Evolutionary conservation across 2,797 vertebrate species (phyloP), one percentile per base, ranked within the genome.

Genomic region (Hippoglossus hippoglossus): DNA sequence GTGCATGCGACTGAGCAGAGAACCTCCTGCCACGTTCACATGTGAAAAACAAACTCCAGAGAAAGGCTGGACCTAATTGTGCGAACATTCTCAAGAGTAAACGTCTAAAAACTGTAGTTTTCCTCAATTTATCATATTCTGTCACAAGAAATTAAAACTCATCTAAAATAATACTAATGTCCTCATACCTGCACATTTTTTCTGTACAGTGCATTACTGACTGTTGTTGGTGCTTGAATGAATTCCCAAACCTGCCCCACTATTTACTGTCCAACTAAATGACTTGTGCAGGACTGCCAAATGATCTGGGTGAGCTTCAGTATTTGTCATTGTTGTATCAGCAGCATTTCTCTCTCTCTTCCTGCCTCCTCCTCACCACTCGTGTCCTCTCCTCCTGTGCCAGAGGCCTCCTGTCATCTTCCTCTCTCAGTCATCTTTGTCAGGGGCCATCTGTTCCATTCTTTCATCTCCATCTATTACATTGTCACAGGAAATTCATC

Each of bases 231-330:
- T 6, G 16, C 41, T 44, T 44, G 16, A 44, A 44, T 44, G 15
- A 5, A 15, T 44, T 18, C 13, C 41, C 41, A 44, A 13, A 5
- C 41, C 0, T 21, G 2, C 15, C 21, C 16, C 22, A 19, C 46
- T 19, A 21, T 50, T 56, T 1, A 46, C 3, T 49, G 8, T 69
- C 28, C 47, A 10, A 15, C 10, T 22, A 21, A 58, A 51, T 53
- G 39, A 56, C 67, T 73, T 68, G 50, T 62, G 46, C 71, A 67
- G 58, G 50, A 64, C 77, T 84, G 63, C 76, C 19, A 31, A 71
- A 79, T 86, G 77, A 70, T 86, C 77, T 85, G 66, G 82, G 76
- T 84, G 72, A 67, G 59, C 75, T 61, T 83, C 10, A 54, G 52
- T 82, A 71, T 58, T 58, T 57, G 22, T 72, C 71, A 59, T 68